Percentiles rank a stretch among this genome's conserved stretches.
Conservation (phyloP, 2,113 vertebrate species). For the Leucopsar rothschildi region DNA sequence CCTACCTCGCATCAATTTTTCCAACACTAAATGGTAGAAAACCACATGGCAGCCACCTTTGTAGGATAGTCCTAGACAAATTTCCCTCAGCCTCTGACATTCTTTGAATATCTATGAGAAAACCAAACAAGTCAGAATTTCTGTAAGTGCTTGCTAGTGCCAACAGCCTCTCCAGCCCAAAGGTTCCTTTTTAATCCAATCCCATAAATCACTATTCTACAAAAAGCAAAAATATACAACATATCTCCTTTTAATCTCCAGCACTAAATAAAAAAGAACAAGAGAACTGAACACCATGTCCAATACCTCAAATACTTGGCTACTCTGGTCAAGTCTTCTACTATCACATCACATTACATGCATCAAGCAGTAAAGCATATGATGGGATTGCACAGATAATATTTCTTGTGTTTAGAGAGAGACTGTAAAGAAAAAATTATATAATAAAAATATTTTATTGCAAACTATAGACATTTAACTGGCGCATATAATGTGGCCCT, state of each 20-base stretch:
- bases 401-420: constrained; percentile 68
- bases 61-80: neutral
- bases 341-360: constrained; percentile 76
- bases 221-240: neutral
- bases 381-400: constrained; percentile 77
- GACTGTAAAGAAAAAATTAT: constrained; percentile 19
- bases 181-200: neutral
- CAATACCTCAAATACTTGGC: constrained; percentile 65
- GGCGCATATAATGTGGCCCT: constrained; percentile 55
- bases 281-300: neutral
- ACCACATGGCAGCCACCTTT: neutral
- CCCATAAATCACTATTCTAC: neutral
- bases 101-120: neutral
- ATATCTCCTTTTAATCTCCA: neutral
- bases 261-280: neutral
- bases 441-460: neutral
- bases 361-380: constrained; percentile 78
- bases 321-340: constrained; percentile 74
- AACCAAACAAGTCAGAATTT: neutral
- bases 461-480: neutral
- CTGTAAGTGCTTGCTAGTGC: neutral
- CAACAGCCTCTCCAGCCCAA: neutral
- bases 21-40: neutral
- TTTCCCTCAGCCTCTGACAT: neutral
- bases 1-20: fast-evolving